A percentile compares a stretch with the other conserved stretches of the same genome.
phyloP scores from a whole-genome alignment of 2,888 invertebrate genomes.

The Thumatha senex region DNA sequence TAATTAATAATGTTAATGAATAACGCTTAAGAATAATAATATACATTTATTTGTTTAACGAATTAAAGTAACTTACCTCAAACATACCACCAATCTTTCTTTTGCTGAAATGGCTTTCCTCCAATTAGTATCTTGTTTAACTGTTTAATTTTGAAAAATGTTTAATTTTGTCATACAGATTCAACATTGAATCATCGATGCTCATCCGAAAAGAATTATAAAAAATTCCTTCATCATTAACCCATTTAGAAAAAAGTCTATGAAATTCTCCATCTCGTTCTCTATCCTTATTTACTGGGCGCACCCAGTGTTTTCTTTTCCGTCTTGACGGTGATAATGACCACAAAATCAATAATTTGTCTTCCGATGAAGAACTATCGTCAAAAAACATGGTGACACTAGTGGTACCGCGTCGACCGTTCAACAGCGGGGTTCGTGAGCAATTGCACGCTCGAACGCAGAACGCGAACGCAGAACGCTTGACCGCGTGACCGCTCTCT shows the following conservation, averaged over 20 bases:
- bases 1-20: conserved; percentile 7
- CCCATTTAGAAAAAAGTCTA: conserved; percentile 11
- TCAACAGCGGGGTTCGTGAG: conserved; percentile 4
- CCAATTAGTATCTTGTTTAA: conserved; percentile 8
- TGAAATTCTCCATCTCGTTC: conserved; percentile 11
- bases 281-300: conserved; percentile 14
- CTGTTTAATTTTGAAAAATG: not conserved
- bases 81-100: conserved; percentile 9
- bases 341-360: conserved; percentile 16
- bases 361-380: conserved; percentile 15
- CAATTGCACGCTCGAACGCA: conserved; percentile 5
- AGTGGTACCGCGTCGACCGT: conserved; percentile 6
- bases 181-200: not conserved
- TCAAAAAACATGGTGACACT: conserved; percentile 11
- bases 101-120: conserved; percentile 8
- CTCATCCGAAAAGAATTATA: conserved; percentile 13
- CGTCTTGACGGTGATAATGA: conserved; percentile 16
- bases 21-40: not conserved
- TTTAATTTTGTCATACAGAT: conserved; percentile 6
- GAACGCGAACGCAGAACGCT: not conserved
- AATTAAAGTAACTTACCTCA: conserved; percentile 8
- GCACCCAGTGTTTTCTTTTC: conserved; percentile 14
- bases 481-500: conserved; percentile 3
- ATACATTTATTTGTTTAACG: conserved; percentile 3
- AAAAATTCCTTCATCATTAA: conserved; percentile 12